Evolutionary conservation across 2,797 vertebrate species (phyloP).

Genomic region (Amblyopsis hoosieri): DNA sequence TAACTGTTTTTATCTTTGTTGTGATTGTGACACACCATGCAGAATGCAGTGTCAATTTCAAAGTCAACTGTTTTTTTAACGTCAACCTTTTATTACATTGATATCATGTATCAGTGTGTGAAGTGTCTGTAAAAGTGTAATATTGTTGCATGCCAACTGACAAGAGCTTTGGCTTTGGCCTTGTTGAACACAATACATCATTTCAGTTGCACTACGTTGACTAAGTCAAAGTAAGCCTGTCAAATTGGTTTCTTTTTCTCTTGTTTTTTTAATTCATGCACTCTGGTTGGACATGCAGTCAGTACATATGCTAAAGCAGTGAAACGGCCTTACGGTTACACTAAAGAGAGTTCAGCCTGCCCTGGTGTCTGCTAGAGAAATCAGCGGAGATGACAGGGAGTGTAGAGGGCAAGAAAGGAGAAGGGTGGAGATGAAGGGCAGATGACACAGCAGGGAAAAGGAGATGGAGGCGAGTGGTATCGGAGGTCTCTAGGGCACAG

Average conservation of each 20-base stretch:
- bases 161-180: too few relatives aligned
- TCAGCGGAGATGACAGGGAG: conserved; percentile 66
- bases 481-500: conserved; percentile 51
- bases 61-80: too few relatives aligned
- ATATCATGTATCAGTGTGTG: too few relatives aligned
- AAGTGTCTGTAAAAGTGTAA: too few relatives aligned
- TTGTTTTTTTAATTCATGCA: conserved; percentile 25
- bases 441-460: conserved; percentile 54
- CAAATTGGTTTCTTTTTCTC: too few relatives aligned
- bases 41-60: too few relatives aligned
- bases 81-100: too few relatives aligned
- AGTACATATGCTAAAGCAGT: conserved; percentile 67
- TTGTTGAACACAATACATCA: not conserved
- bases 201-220: conserved; percentile 4
- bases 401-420: conserved; percentile 29
- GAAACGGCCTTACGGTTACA: conserved; percentile 44
- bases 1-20: too few relatives aligned
- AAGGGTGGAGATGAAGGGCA: conserved; percentile 36
- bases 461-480: conserved; percentile 62
- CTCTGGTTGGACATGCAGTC: conserved; percentile 17
- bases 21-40: too few relatives aligned
- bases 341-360: conserved; percentile 37
- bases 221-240: conserved; percentile 10
- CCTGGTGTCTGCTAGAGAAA: conserved; percentile 64
- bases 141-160: too few relatives aligned